A percentile compares a stretch with the other conserved stretches of the same genome.
These are phyloP conservation scores for Monarcha castaneiventris DNA, from an alignment of 2,113 vertebrate species.

Conservation along the genomic window DNA sequence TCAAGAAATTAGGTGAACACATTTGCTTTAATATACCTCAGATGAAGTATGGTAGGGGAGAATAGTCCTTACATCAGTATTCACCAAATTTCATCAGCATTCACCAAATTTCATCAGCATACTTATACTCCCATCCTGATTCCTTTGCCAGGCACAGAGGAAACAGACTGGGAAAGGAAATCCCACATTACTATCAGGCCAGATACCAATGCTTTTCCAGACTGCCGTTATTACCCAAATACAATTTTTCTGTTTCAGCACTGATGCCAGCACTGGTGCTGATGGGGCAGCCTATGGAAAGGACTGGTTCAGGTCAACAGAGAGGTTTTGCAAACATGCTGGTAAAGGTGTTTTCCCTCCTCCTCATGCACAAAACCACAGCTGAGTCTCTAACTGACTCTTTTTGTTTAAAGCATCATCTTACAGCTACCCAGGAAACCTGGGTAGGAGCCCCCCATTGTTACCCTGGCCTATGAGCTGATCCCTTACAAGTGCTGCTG, in stretches of 20 bases:
- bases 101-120: not conserved
- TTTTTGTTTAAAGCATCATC: not conserved
- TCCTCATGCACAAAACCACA: not conserved
- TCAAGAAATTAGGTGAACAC: not conserved
- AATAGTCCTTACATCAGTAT: not conserved
- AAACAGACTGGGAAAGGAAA: not conserved
- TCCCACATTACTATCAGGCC: not conserved
- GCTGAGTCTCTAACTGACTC: not conserved
- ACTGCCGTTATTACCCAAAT: not conserved
- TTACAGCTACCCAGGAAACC: not conserved
- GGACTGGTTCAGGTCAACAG: not conserved
- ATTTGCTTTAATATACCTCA: not conserved
- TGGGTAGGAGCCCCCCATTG: accelerated
- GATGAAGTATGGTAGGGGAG: not conserved
- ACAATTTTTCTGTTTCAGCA: not conserved
- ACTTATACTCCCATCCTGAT: not conserved
- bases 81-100: not conserved
- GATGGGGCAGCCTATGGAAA: not conserved
- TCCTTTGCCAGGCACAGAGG: not conserved
- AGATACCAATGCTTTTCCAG: not conserved
- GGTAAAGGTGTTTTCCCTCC: not conserved
- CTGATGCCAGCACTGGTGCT: not conserved
- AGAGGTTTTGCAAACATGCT: not conserved
- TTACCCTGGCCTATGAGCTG: not conserved
- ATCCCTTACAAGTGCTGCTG: not conserved